Conservation (phyloP, 2,797 vertebrate species). For the Arremon aurantiirostris region DNA sequence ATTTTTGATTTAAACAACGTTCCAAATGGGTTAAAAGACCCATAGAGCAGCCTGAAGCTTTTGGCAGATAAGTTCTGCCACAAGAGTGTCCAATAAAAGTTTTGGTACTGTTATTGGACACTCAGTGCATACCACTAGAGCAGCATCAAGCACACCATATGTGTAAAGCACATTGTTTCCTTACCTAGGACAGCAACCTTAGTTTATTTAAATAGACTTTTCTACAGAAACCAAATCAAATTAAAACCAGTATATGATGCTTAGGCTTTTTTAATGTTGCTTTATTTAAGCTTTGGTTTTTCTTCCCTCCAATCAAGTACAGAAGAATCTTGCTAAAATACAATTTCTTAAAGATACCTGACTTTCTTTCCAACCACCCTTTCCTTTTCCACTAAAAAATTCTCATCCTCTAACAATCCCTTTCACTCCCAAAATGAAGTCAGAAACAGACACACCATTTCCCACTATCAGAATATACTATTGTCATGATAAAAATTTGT, state of each 20-base stretch:
- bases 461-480: background rate
- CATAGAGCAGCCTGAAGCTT: background rate
- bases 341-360: background rate
- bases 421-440: background rate
- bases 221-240: background rate
- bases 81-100: background rate
- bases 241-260: background rate
- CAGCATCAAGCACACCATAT: background rate
- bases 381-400: background rate
- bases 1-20: background rate
- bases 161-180: background rate
- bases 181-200: background rate
- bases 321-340: background rate
- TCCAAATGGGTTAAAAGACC: background rate
- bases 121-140: background rate
- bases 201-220: background rate
- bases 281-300: background rate
- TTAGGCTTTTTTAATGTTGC: fast-evolving
- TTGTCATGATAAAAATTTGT: background rate
- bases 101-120: background rate
- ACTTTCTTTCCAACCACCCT: background rate
- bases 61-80: background rate
- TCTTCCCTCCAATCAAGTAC: background rate
- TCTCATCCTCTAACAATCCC: background rate
- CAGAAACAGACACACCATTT: background rate